These are phyloP conservation scores for Emmelina monodactyla DNA, from an alignment of 2,888 invertebrate genomes.

Conservation along the genomic window DNA sequence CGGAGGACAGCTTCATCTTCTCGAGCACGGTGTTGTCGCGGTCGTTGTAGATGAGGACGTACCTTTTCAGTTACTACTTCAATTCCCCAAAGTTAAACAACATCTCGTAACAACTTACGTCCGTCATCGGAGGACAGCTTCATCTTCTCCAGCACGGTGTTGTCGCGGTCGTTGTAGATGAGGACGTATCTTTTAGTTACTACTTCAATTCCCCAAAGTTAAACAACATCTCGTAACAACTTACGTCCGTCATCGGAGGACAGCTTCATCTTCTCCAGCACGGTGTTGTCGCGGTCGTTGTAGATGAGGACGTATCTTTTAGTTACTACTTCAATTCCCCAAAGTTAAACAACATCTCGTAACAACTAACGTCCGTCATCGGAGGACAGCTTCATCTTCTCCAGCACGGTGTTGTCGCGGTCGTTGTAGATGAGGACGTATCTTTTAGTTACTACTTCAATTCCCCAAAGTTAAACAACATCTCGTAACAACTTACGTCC, in stretches of 20 bases:
- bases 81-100: too few relatives aligned
- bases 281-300: constrained; percentile 74
- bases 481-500: constrained; percentile 71
- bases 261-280: constrained; percentile 80
- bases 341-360: too few relatives aligned
- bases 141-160: constrained; percentile 77
- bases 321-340: too few relatives aligned
- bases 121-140: constrained; percentile 71
- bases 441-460: too few relatives aligned
- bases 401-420: constrained; percentile 70
- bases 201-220: too few relatives aligned
- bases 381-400: constrained; percentile 78
- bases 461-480: too few relatives aligned
- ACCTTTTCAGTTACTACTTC: too few relatives aligned
- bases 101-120: too few relatives aligned
- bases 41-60: constrained; percentile 86
- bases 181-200: too few relatives aligned
- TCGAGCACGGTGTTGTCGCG: constrained; percentile 72
- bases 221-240: too few relatives aligned
- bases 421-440: constrained; percentile 87
- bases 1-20: constrained; percentile 77
- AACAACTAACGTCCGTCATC: constrained; percentile 76
- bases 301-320: constrained; percentile 87
- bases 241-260: constrained; percentile 72
- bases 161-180: constrained; percentile 80